Percentiles rank a stretch among this genome's conserved stretches.
These are phyloP conservation scores for Dryocosmus kuriphilus DNA, from an alignment of 2,888 invertebrate species.

Conservation along the genomic window DNA sequence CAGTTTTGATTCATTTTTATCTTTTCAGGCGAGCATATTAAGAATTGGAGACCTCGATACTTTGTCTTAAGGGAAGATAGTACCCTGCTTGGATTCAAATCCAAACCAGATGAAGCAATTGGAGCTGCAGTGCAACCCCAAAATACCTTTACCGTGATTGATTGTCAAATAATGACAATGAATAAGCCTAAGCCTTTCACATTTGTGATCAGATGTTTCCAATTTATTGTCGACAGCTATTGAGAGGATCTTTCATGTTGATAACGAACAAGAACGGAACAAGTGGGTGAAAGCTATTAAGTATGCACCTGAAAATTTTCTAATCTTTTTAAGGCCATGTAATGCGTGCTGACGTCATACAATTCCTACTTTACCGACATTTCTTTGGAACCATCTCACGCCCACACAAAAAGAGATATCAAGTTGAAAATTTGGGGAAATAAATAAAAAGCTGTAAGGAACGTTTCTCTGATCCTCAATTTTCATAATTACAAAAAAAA, in stretches of 20 bases:
- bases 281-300: conserved; percentile 93
- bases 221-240: conserved; percentile 99
- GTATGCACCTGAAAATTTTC: conserved; percentile 72
- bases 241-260: conserved; percentile 98
- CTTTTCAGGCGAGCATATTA: conserved; percentile 94
- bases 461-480: too few species aligned
- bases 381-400: too few species aligned
- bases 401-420: too few species aligned
- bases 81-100: conserved; percentile 95
- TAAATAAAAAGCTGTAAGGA: too few species aligned
- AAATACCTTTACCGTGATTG: conserved; percentile 98
- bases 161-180: conserved; percentile 97
- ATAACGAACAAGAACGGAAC: conserved; percentile 91
- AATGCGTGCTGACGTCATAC: too few species aligned
- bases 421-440: too few species aligned
- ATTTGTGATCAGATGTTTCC: conserved; percentile 97
- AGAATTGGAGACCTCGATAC: conserved; percentile 98
- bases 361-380: too few species aligned
- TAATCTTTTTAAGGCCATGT: not conserved
- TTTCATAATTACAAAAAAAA: too few species aligned
- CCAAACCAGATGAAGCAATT: conserved; percentile 89
- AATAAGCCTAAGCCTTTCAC: conserved; percentile 97
- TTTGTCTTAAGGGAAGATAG: conserved; percentile 97
- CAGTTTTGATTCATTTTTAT: too few species aligned
- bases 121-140: conserved; percentile 88